These are phyloP conservation scores for Caenorhabditis doughertyi DNA, from an alignment of 2,888 invertebrate genomes.

Conservation along the genomic window DNA sequence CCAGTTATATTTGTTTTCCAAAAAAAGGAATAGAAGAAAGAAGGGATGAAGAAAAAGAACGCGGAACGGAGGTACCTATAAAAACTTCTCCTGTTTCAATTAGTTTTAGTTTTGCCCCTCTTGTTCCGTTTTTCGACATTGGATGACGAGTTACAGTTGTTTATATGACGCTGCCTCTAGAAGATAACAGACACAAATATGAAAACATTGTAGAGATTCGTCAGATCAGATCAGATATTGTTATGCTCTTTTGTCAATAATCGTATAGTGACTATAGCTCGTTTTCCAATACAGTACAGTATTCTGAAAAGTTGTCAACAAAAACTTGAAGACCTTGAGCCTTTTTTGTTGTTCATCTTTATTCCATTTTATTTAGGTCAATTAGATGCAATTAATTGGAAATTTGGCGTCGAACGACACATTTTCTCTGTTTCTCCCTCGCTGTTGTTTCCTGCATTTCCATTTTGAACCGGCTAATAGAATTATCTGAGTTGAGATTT, in stretches of 20 bases:
- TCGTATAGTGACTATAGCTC: conserved; percentile 14
- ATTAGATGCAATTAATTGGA: conserved; percentile 60
- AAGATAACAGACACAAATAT: neutral
- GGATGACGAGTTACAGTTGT: neutral
- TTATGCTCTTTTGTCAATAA: conserved; percentile 15
- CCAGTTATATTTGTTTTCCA: conserved; percentile 27
- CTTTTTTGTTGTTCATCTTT: neutral
- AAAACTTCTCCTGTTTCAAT: conserved; percentile 21
- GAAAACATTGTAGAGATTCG: conserved; percentile 9
- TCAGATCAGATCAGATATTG: conserved; percentile 4
- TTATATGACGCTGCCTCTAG: neutral
- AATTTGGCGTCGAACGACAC: conserved; percentile 21
- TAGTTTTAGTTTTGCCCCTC: conserved; percentile 1
- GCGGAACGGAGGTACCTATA: conserved; percentile 16
- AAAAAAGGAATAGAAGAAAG: conserved; percentile 27
- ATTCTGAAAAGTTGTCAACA: neutral
- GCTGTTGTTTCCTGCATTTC: neutral
- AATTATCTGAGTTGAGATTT: neutral
- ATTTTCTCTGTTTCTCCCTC: neutral
- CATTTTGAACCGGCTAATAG: neutral
- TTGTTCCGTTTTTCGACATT: neutral
- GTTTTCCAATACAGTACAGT: neutral
- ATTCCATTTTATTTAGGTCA: conserved; percentile 44
- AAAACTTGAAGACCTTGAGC: conserved; percentile 6
- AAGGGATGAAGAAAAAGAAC: neutral